Conservation (phyloP, 2,113 vertebrate species). For the Thalassarche chlororhynchos region DNA sequence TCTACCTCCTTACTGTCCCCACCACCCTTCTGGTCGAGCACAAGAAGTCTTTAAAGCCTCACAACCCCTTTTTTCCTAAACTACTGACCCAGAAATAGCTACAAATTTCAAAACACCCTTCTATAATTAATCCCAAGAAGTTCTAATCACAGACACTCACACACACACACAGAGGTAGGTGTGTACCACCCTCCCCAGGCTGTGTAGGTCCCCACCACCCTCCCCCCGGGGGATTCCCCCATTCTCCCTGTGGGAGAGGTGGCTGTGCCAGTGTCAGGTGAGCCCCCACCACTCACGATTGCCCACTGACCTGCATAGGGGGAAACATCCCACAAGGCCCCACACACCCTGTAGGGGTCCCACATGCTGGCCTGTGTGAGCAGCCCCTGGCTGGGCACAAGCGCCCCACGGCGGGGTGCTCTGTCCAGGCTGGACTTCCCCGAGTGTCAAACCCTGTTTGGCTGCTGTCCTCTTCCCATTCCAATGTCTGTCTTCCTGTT, state of each 20-base stretch:
- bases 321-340: no score
- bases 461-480: background rate
- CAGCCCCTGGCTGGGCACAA: background rate
- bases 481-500: background rate
- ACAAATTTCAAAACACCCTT: background rate
- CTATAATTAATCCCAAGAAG: background rate
- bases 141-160: background rate
- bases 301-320: background rate
- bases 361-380: background rate
- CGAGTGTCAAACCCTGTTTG: background rate
- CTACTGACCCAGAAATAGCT: background rate
- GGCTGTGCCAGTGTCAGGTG: background rate
- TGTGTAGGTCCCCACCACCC: background rate
- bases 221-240: fast-evolving
- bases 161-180: background rate
- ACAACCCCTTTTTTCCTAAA: background rate
- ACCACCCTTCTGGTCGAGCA: background rate
- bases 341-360: background rate
- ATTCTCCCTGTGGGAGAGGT: background rate
- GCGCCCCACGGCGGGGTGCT: fast-evolving
- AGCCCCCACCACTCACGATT: background rate
- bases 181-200: background rate
- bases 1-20: background rate
- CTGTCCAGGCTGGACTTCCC: background rate
- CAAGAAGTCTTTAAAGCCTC: background rate